Conservation (phyloP, 2,797 vertebrate species). For the Sebastiscus tertius region DNA sequence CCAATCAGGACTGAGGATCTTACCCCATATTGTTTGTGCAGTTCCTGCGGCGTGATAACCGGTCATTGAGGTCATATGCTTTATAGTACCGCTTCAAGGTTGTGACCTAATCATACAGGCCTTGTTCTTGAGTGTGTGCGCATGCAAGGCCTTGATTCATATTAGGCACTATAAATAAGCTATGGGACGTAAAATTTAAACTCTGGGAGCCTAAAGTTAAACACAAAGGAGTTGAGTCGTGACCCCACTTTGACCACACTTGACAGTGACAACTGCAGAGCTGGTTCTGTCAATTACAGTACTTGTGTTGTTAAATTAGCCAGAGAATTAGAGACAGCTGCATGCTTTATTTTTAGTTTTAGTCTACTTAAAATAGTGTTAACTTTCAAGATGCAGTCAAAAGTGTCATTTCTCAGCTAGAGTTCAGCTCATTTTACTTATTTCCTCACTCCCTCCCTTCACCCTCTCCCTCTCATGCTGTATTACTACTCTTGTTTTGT, state of each 20-base stretch:
- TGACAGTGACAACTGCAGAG: neutral
- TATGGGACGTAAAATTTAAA: neutral
- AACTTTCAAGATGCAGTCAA: constrained; percentile 36
- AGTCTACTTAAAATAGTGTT: constrained; percentile 28
- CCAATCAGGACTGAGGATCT: constrained; percentile 20
- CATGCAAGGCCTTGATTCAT: neutral
- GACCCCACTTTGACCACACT: neutral
- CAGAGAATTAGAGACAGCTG: constrained; percentile 8
- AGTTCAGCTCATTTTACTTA: neutral
- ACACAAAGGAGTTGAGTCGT: constrained; percentile 11
- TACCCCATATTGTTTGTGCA: neutral
- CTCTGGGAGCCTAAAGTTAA: constrained; percentile 1
- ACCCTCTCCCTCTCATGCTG: neutral
- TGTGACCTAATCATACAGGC: neutral
- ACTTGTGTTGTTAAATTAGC: constrained; percentile 26
- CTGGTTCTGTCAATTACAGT: constrained; percentile 3
- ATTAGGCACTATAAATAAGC: constrained; percentile 2
- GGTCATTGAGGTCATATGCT: neutral
- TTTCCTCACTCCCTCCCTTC: neutral
- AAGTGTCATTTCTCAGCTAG: constrained; percentile 44
- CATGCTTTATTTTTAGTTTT: constrained; percentile 20
- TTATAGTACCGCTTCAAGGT: constrained; percentile 5
- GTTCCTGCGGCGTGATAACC: neutral
- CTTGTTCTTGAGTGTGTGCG: neutral
- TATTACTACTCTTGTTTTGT: neutral